Conservation (phyloP, 2,888 invertebrate genomes). For the Tetranychus piercei region DNA sequence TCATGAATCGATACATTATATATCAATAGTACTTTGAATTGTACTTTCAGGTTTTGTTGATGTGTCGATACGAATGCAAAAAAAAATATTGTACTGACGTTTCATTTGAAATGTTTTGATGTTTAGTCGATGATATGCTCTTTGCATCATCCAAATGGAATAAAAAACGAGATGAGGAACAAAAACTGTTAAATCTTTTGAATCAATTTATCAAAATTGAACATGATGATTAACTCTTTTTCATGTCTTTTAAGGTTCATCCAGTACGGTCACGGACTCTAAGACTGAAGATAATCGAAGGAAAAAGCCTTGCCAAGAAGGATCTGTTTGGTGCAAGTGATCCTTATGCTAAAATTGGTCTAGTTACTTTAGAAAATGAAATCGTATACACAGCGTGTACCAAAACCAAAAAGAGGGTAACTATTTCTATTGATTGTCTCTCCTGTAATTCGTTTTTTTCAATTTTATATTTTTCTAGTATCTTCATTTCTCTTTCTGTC, state of each 20-base stretch:
- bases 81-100: too few relatives aligned
- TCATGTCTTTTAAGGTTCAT: not conserved
- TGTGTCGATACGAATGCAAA: too few relatives aligned
- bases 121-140: too few relatives aligned
- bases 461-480: constrained; percentile 10
- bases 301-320: constrained; percentile 82
- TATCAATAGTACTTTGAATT: too few relatives aligned
- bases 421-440: constrained; percentile 21
- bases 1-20: too few relatives aligned
- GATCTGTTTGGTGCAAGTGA: constrained; percentile 99
- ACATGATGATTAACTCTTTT: too few relatives aligned
- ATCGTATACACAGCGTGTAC: constrained; percentile 63
- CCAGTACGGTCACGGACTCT: not conserved
- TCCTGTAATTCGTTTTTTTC: not conserved
- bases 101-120: too few relatives aligned
- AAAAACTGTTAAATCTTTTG: too few relatives aligned
- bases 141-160: too few relatives aligned
- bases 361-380: constrained; percentile 55
- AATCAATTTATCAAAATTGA: too few relatives aligned
- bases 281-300: constrained; percentile 48
- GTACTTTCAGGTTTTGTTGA: too few relatives aligned
- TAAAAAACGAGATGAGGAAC: too few relatives aligned
- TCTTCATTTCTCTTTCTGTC: constrained; percentile 13
- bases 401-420: constrained; percentile 85
- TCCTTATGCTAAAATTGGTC: constrained; percentile 83